These are phyloP conservation scores for Patella depressa DNA, from an alignment of 2,888 invertebrate genomes.

Conservation along the genomic window DNA sequence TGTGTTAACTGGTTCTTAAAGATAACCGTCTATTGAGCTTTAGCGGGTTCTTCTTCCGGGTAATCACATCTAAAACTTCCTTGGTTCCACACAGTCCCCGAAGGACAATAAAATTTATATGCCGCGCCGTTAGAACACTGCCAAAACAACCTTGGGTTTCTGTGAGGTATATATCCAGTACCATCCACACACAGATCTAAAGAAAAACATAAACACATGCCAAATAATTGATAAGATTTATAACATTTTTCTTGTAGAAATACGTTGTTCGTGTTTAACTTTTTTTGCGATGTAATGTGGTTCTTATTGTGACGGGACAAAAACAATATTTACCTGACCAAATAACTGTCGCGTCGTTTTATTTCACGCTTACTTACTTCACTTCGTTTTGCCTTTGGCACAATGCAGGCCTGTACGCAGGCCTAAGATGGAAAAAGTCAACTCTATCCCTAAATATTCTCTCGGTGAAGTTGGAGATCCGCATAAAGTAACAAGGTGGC, in stretches of 20 bases:
- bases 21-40: not conserved
- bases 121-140: slow-evolving; percentile 26
- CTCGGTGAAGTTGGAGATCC: too few species aligned
- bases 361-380: too few species aligned
- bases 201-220: not conserved
- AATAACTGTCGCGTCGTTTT: too few species aligned
- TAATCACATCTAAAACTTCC: not conserved
- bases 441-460: too few species aligned
- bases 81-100: slow-evolving; percentile 2
- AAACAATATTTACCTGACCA: too few species aligned
- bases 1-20: too few species aligned
- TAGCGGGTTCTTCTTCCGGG: not conserved
- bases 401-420: too few species aligned
- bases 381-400: too few species aligned
- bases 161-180: not conserved
- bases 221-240: too few species aligned
- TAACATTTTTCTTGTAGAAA: too few species aligned
- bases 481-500: too few species aligned
- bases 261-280: not conserved
- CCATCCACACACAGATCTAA: not conserved
- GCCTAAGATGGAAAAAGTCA: too few species aligned
- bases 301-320: not conserved
- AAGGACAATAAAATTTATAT: slow-evolving; percentile 23
- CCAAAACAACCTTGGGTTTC: slow-evolving; percentile 28
- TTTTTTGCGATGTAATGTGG: not conserved